Conservation (phyloP, 2,797 vertebrate species). For the Margarornis squamiger region DNA sequence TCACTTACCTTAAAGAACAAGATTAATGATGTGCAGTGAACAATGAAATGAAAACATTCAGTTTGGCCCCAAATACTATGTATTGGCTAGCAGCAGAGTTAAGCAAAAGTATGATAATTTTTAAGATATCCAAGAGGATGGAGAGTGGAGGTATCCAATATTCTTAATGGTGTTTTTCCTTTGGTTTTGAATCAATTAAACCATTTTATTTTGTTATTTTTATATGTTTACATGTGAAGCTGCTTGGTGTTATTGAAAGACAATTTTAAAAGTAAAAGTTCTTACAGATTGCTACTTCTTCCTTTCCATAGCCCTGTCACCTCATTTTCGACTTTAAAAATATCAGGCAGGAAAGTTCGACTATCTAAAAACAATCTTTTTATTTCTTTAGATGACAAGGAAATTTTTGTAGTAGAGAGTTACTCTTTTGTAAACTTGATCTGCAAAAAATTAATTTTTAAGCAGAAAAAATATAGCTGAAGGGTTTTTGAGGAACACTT, state of each 20-base stretch:
- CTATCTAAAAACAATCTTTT: background rate
- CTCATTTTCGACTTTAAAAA: background rate
- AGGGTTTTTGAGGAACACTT: background rate
- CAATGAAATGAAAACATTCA: background rate
- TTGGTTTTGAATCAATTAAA: background rate
- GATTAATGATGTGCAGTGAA: conserved; percentile 17
- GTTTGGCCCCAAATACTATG: background rate
- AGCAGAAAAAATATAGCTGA: background rate
- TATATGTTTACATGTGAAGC: background rate
- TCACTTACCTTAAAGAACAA: conserved; percentile 12
- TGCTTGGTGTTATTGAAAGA: background rate
- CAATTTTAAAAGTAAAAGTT: background rate
- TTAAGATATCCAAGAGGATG: background rate
- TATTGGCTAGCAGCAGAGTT: background rate
- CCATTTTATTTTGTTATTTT: background rate
- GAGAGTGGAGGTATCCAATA: background rate
- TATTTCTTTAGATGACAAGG: background rate
- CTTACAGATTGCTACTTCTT: background rate
- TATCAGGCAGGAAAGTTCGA: background rate
- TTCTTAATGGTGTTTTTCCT: background rate
- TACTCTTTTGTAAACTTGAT: background rate
- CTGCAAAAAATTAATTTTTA: background rate
- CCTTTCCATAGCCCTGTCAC: background rate
- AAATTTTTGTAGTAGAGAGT: background rate
- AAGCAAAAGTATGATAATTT: background rate